Evolutionary conservation across 1,140 invertebrate species (phyloP).

Genomic region (Belonocnema kinseyi): DNA sequence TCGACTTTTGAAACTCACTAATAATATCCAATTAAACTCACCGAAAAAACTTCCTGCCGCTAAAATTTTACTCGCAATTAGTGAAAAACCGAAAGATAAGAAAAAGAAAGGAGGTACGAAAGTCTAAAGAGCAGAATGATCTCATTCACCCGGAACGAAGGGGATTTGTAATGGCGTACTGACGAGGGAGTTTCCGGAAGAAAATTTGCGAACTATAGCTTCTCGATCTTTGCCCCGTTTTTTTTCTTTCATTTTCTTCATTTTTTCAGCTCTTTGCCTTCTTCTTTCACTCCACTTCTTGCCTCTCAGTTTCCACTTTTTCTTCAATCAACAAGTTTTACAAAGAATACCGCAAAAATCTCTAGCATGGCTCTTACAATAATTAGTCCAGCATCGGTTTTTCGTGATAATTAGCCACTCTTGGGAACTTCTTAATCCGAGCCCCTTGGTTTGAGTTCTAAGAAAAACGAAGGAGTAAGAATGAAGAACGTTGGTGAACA

Average conservation of each 20-base stretch:
- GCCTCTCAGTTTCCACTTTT: slow-evolving; percentile 26
- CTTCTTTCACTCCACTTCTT: slow-evolving; percentile 31
- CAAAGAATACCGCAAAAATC: slow-evolving; percentile 54
- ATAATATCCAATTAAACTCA: slow-evolving; percentile 25
- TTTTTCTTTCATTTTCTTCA: background rate
- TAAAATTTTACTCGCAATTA: slow-evolving; percentile 24
- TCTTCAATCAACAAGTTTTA: slow-evolving; percentile 41
- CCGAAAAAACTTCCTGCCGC: slow-evolving; percentile 24
- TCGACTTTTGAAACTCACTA: slow-evolving; percentile 19
- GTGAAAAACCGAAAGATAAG: slow-evolving; percentile 21
- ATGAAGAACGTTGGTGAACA: slow-evolving; percentile 41
- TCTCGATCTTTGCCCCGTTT: slow-evolving; percentile 20
- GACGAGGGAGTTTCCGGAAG: slow-evolving; percentile 30
- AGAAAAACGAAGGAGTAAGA: slow-evolving; percentile 40
- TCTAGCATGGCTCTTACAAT: slow-evolving; percentile 52
- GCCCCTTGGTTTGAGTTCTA: slow-evolving; percentile 48
- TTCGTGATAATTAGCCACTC: slow-evolving; percentile 59
- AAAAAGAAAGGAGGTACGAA: slow-evolving; percentile 31
- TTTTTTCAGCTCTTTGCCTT: background rate
- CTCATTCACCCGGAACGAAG: slow-evolving; percentile 30
- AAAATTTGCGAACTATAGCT: slow-evolving; percentile 29
- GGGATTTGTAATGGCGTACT: slow-evolving; percentile 30
- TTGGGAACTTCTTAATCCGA: slow-evolving; percentile 55
- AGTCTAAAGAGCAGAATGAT: slow-evolving; percentile 31
- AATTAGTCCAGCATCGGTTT: slow-evolving; percentile 56